Base-by-base conservation (phyloP, 2,113 vertebrate species). In the Neopipo cinnamomea region DNA sequence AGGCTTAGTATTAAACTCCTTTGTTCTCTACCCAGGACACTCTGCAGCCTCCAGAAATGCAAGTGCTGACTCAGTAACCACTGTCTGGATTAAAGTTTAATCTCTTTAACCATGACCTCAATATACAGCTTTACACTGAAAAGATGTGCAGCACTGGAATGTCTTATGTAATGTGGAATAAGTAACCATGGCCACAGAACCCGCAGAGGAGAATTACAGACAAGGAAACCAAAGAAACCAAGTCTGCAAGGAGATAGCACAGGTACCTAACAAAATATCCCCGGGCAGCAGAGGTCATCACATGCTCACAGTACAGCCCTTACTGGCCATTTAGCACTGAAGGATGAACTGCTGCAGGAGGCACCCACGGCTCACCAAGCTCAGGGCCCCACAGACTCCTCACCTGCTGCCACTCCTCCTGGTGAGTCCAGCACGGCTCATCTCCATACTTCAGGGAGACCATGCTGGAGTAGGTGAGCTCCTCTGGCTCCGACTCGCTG, bases 361-460 rank as follows among this genome's bases (percentile, higher is more conserved):
- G 25, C 22, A 49, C 31, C 44, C 24, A 5, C 17, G 39, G 67
- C 31, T 8, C 56, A 27, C 28, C 0, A 2, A 58, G 79, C 47
- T 53, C 49, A 67, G 30, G 27, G 53, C 30, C 56, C 17, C 0
- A 0, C 37, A 23, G 30, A 20, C 21, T 18, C 9, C 96, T 91
- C 87, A 98, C 99, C 98, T 99, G 99, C 92, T 98, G 98, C 98
- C 98, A 98, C 71, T 99, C 98, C 8, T 98, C 96, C 86, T 90
- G 61, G 86, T 65, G 80, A 70, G 71, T 95, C 86, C 74, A 78
- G 21, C 25, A 86, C 0, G 17, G 58, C 49, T 96, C 97, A 30
- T 88, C 85, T 2, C 67, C 42, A 4, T 98, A 97, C 0, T 53
- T 96, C 90, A 98, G 91, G 2, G 97, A 91, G 35, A 95, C 67